Conservation (phyloP, 2,113 vertebrate genomes). For the Natator depressus region DNA sequence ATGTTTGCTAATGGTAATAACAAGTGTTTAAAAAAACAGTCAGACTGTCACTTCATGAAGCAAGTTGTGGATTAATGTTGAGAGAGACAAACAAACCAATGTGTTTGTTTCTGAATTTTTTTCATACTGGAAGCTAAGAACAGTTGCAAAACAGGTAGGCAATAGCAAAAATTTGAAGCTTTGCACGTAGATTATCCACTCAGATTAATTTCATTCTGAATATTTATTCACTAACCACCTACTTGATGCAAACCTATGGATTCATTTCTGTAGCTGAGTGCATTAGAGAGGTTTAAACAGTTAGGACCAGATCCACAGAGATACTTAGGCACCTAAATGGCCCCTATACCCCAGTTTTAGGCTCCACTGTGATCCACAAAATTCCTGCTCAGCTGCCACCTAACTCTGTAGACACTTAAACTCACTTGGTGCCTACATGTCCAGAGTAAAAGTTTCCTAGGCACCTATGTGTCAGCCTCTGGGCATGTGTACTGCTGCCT, state of each 20-base stretch:
- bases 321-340: neutral
- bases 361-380: neutral
- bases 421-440: neutral
- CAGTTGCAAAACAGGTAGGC: neutral
- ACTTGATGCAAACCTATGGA: neutral
- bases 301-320: neutral
- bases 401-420: neutral
- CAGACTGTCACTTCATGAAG: neutral
- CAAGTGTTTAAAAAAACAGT: fast-evolving
- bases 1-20: slow-evolving; percentile 34
- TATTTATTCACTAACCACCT: neutral
- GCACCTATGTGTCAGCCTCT: no score
- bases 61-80: slow-evolving; percentile 13
- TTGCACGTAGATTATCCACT: neutral
- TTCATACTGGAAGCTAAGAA: neutral
- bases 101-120: neutral
- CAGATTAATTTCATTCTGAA: neutral
- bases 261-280: neutral
- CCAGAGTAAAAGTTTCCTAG: no score
- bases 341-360: neutral
- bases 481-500: no score
- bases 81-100: slow-evolving; percentile 1
- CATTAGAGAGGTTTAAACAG: neutral
- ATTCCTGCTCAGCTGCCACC: neutral
- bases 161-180: neutral